Evolutionary conservation across 2,888 invertebrate genomes (phyloP).

Genomic region (Oscheius sp.): DNA sequence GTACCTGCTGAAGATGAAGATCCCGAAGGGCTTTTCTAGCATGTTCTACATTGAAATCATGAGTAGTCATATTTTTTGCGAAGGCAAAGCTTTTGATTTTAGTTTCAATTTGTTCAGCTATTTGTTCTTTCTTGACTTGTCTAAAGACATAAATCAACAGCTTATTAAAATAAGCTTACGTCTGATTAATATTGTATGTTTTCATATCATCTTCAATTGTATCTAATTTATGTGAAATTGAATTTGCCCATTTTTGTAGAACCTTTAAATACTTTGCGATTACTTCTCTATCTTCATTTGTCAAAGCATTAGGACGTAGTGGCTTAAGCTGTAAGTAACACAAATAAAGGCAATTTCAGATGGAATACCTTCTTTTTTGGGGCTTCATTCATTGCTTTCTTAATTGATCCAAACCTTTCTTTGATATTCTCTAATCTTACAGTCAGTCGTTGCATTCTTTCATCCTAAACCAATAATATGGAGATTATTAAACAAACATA

Average conservation of each 20-base stretch:
- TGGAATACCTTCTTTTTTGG: background rate
- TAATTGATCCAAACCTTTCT: conserved; percentile 12
- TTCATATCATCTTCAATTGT: background rate
- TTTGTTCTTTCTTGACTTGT: no score
- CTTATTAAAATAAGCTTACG: no score
- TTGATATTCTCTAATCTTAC: conserved; percentile 6
- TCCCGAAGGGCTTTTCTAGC: no score
- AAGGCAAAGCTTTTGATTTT: no score
- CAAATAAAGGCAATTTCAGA: background rate
- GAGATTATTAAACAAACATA: background rate
- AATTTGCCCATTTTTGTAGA: background rate
- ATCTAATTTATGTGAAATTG: background rate
- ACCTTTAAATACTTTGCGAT: background rate
- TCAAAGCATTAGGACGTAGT: no score
- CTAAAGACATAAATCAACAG: no score
- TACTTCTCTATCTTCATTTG: background rate
- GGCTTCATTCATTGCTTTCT: background rate
- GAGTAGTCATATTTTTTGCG: no score
- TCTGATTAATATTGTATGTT: background rate
- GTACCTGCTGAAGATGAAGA: no score
- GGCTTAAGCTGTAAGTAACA: no score
- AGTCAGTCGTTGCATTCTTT: conserved; percentile 25
- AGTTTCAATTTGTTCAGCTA: no score
- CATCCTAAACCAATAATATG: conserved; percentile 10
- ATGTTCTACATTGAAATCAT: no score